phyloP scores from a whole-genome alignment of 2,113 vertebrate species.

The Tetrao urogallus region DNA sequence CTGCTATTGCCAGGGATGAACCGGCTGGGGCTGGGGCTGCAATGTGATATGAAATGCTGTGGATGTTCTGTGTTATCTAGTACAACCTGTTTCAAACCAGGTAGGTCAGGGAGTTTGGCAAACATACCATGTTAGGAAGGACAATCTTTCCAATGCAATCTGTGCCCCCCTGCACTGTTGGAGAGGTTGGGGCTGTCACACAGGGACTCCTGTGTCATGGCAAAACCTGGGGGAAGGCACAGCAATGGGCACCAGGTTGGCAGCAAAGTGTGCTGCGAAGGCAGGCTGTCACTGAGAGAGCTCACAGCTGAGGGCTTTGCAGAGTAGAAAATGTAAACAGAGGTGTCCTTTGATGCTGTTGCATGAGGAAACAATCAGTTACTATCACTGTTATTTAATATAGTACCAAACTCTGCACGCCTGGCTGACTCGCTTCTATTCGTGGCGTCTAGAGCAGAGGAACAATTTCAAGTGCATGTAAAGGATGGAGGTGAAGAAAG shows the following conservation, averaged over 20 bases:
- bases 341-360: not conserved
- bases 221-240: not conserved
- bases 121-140: not conserved
- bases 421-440: not conserved
- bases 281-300: rapidly evolving
- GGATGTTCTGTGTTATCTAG: not conserved
- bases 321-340: not conserved
- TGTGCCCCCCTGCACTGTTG: not conserved
- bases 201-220: not conserved
- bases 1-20: not conserved
- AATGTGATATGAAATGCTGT: not conserved
- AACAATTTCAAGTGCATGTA: not conserved
- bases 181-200: not conserved
- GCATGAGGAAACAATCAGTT: not conserved
- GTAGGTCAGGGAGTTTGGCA: not conserved
- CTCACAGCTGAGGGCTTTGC: not conserved
- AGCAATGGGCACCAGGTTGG: not conserved
- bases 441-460: not conserved
- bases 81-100: not conserved
- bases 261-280: not conserved
- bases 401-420: not conserved
- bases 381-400: not conserved
- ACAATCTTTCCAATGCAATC: not conserved
- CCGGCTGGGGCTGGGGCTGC: not conserved
- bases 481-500: not conserved